phyloP scores from a whole-genome alignment of 2,888 invertebrate genomes.

The Agrochola lychnidis region DNA sequence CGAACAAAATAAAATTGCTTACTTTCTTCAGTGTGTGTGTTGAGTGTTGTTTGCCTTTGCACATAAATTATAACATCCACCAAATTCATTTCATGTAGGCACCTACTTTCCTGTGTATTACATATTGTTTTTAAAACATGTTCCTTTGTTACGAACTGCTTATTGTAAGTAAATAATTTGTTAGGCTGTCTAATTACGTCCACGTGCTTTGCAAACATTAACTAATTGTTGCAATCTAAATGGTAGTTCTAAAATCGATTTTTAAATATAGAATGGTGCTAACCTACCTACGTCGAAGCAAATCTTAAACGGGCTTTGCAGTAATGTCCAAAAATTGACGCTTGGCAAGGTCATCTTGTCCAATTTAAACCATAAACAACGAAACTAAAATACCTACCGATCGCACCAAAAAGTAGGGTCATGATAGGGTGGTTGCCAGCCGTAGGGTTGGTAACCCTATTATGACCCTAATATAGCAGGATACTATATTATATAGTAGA shows the following conservation, averaged over 20 bases:
- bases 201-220: slow-evolving; percentile 37
- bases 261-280: not conserved
- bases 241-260: not conserved
- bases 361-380: slow-evolving; percentile 1
- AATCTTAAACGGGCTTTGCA: not conserved
- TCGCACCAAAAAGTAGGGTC: slow-evolving; percentile 8
- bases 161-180: slow-evolving; percentile 28
- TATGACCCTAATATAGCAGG: no score
- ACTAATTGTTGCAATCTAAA: not conserved
- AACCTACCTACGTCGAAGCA: not conserved
- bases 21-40: not conserved
- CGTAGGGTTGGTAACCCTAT: no score
- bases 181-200: slow-evolving; percentile 11
- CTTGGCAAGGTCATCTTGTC: no score
- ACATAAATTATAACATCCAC: slow-evolving; percentile 12
- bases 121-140: slow-evolving; percentile 2
- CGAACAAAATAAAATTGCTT: slow-evolving; percentile 46
- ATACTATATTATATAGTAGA: no score
- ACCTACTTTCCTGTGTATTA: slow-evolving; percentile 23
- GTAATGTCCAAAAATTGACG: not conserved
- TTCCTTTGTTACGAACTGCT: slow-evolving; percentile 39
- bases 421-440: no score
- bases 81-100: slow-evolving; percentile 6
- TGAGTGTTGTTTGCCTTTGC: slow-evolving; percentile 14
- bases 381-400: slow-evolving; percentile 5